Evolutionary conservation across 2,888 invertebrate species (phyloP).

Genomic region (Bellardia pandia): DNA sequence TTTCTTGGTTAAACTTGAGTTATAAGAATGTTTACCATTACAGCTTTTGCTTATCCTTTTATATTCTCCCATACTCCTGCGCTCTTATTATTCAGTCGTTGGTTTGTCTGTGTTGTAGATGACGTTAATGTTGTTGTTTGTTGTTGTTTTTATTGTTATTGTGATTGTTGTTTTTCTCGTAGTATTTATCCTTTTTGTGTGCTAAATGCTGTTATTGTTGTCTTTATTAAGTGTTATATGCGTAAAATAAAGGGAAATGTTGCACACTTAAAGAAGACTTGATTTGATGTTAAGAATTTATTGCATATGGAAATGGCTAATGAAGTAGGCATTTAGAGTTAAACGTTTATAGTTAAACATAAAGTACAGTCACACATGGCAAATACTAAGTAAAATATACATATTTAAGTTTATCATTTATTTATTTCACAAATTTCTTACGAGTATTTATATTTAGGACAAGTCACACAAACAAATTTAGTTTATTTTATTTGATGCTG

Average conservation of each 20-base stretch:
- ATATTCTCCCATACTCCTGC: constrained; percentile 74
- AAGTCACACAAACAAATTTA: no score
- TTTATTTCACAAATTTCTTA: no score
- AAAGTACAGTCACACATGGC: no score
- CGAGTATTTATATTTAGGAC: no score
- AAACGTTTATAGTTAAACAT: no score
- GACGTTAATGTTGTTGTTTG: constrained; percentile 27
- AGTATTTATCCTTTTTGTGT: constrained; percentile 61
- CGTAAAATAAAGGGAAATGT: constrained; percentile 51
- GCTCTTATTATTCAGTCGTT: constrained; percentile 10
- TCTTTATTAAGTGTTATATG: constrained; percentile 74
- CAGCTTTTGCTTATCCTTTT: constrained; percentile 70
- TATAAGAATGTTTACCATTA: constrained; percentile 53
- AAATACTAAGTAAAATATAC: no score
- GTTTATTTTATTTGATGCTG: no score
- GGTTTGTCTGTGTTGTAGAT: constrained; percentile 50
- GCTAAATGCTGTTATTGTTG: constrained; percentile 72
- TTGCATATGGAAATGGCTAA: background rate
- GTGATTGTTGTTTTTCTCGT: constrained; percentile 59
- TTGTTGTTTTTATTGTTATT: constrained; percentile 50
- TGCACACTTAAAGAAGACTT: constrained; percentile 30
- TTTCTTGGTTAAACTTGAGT: constrained; percentile 67
- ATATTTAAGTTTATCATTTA: no score
- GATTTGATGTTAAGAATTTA: background rate
- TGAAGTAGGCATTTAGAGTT: no score